Base-by-base conservation (phyloP, 2,113 vertebrate species). In the Pterocles orientalis region DNA sequence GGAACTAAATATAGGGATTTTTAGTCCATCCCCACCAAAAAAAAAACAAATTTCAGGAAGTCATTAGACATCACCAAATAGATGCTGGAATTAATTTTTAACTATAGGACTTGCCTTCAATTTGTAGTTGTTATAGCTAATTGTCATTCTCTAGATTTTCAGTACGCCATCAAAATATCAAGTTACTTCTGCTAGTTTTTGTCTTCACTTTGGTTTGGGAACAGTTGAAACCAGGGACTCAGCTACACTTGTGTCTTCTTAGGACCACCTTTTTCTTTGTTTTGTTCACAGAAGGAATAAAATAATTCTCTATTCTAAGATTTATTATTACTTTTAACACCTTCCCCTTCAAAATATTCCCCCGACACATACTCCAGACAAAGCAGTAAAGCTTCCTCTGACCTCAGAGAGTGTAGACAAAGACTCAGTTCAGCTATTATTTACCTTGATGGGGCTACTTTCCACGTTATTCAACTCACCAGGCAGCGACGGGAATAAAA, bases 401-500 rank as follows among this genome's bases (percentile, higher is more conserved):
- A 82, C 73, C 73, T 81, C 83, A 92, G 8, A 43, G 43, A 26
- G 7, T 18, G 18, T 8, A 88, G 29, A 83, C 12, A 62, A 79
- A 90, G 60, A 58, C 41, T 65, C 1, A 0, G 58, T 90, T 80
- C 71, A 93, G 82, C 43, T 86, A 54, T 80, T 79, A 80, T 28
- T 90, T 83, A 90, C 51, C 68, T 85, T 64, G 68, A 83, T 90
- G 72, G 92, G 71, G 60, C 51, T 71, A 58, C 86, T 94, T 91
- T 54, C 26, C 70, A 88, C 20, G 34, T 56, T 94, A 70, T 70
- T 78, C 9, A 3, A 64, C 71, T 62, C 56, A 65, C 29, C 12
- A 4, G 64, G 76, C 60, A 86, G 34, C 60, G 72, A 94, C 79
- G 83, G 83, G 76, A 95, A 93, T 68, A 95, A 90, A 94, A 94